These are phyloP conservation scores for Echinops telfairi DNA, from an alignment of 2,113 vertebrate genomes.

Conservation along the genomic window DNA sequence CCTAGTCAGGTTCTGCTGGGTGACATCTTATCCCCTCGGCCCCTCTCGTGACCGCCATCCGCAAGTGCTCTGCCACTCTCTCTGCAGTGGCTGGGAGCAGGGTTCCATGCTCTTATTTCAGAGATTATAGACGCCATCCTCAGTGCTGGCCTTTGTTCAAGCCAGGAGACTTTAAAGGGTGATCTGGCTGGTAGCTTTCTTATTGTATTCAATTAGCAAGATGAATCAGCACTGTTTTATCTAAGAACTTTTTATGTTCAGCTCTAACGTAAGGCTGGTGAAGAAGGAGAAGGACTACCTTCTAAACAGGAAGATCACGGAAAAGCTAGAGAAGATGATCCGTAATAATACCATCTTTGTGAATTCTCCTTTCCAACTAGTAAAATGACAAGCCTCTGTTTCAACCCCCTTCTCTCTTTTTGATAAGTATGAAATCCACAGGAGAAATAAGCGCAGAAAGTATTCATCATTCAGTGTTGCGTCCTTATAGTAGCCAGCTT, in stretches of 20 bases:
- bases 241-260: constrained; percentile 37
- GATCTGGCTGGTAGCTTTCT: constrained; percentile 63
- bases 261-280: constrained; percentile 39
- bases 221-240: constrained; percentile 67
- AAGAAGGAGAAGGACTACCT: constrained; percentile 24
- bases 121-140: constrained; percentile 62
- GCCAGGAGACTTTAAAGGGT: constrained; percentile 54
- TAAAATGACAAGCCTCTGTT: constrained; percentile 38
- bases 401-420: neutral
- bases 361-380: constrained; percentile 38
- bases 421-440: constrained; percentile 43
- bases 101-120: constrained; percentile 40
- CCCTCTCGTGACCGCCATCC: constrained; percentile 36
- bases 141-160: constrained; percentile 49
- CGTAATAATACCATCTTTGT: neutral
- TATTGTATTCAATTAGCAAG: constrained; percentile 67
- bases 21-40: neutral
- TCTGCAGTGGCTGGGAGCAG: constrained; percentile 61
- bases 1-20: constrained; percentile 38
- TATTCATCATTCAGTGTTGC: neutral
- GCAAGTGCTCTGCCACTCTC: constrained; percentile 37
- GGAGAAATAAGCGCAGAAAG: constrained; percentile 36
- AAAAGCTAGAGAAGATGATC: constrained; percentile 34
- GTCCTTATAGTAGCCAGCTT: constrained; percentile 9
- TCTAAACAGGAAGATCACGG: constrained; percentile 39